Conservation (phyloP, 2,888 invertebrate genomes). For the Drosophila algonquin region DNA sequence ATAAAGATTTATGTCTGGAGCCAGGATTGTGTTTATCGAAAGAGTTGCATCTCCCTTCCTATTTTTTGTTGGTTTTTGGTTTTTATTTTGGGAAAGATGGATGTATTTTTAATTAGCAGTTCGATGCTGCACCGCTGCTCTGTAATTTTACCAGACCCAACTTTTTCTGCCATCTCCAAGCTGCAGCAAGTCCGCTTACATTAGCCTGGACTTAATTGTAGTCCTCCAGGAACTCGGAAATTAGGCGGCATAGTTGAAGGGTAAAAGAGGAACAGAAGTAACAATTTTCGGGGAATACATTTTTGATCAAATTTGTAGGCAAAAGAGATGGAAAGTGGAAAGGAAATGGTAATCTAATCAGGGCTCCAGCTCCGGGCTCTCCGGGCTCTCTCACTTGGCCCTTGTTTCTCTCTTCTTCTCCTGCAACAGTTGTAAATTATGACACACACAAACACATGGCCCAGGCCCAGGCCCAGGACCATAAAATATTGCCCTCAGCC, state of each 20-base stretch:
- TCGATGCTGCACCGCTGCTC: slow-evolving; percentile 26
- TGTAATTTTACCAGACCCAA: slow-evolving; percentile 36
- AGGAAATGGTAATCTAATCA: slow-evolving; percentile 49
- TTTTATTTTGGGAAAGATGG: slow-evolving; percentile 46
- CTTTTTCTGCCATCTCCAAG: neutral
- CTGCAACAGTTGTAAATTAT: slow-evolving; percentile 60
- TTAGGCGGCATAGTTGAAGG: slow-evolving; percentile 36
- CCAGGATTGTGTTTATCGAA: slow-evolving; percentile 50
- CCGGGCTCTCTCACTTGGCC: slow-evolving; percentile 1
- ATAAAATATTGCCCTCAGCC: slow-evolving; percentile 53
- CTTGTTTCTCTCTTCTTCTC: slow-evolving; percentile 21
- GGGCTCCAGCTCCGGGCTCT: slow-evolving; percentile 11
- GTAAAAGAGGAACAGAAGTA: neutral
- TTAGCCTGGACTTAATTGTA: neutral
- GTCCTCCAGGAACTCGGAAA: slow-evolving; percentile 36
- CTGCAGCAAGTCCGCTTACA: neutral
- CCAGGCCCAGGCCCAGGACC: slow-evolving; percentile 23
- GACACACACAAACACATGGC: slow-evolving; percentile 11
- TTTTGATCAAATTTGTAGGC: slow-evolving; percentile 36
- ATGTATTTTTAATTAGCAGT: slow-evolving; percentile 75
- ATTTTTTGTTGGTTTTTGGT: neutral
- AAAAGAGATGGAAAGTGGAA: slow-evolving; percentile 2
- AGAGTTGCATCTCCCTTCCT: slow-evolving; percentile 10
- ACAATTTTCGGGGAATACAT: slow-evolving; percentile 12
- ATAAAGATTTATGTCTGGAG: slow-evolving; percentile 69